Evolutionary conservation across 2,888 invertebrate species (phyloP).

Genomic region (Perizoma flavofasciatum): DNA sequence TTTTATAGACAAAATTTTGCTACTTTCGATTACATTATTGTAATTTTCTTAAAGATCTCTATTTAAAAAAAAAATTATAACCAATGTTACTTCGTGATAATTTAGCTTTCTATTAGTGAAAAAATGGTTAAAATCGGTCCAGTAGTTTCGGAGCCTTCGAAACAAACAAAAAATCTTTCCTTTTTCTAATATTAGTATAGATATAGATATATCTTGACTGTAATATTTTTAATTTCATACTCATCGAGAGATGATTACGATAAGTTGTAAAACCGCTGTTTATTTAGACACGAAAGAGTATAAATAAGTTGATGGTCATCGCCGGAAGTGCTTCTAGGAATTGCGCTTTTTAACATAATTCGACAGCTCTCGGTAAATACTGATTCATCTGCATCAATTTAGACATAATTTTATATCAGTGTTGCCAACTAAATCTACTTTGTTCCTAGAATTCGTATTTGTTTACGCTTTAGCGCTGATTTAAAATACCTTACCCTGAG

Average conservation of each 20-base stretch:
- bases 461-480: too few species aligned
- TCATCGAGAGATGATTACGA: conserved; percentile 3
- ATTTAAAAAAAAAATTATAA: too few species aligned
- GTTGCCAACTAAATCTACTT: conserved; percentile 12
- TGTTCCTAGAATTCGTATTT: conserved; percentile 4
- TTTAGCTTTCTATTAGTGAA: too few species aligned
- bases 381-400: conserved; percentile 14
- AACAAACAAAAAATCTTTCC: too few species aligned
- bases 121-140: too few species aligned
- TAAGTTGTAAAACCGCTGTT: conserved; percentile 15
- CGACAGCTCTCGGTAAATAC: conserved; percentile 21
- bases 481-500: not conserved
- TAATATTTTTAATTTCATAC: not conserved
- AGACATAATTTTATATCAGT: conserved; percentile 4
- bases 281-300: conserved; percentile 12
- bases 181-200: too few species aligned
- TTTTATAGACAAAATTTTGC: too few species aligned
- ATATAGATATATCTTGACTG: not conserved
- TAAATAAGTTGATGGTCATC: conserved; percentile 12
- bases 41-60: too few species aligned
- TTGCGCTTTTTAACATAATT: conserved; percentile 13
- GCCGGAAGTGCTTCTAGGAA: conserved; percentile 16
- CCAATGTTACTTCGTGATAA: too few species aligned
- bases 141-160: too few species aligned
- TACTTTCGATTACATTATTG: too few species aligned